Evolutionary conservation across 2,888 invertebrate species (phyloP).

Genomic region (Maniola hyperantus): DNA sequence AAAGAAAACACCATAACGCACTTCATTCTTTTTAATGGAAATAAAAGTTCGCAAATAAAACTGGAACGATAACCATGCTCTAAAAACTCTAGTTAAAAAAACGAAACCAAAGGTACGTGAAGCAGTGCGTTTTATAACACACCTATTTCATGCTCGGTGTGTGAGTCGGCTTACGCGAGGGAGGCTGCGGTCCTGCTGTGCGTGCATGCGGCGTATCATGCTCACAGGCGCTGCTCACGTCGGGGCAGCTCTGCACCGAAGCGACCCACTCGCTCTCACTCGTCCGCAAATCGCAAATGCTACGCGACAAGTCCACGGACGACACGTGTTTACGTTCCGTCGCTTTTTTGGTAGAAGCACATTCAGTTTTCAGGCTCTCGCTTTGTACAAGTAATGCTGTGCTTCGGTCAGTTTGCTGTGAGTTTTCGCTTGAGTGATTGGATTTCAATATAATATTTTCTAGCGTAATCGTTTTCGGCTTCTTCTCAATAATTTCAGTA

Average conservation of each 20-base stretch:
- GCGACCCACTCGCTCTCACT: constrained; percentile 7
- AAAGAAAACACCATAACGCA: constrained; percentile 18
- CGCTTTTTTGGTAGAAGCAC: constrained; percentile 40
- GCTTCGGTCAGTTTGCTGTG: constrained; percentile 50
- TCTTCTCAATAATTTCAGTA: constrained; percentile 77
- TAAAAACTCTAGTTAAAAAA: constrained; percentile 38
- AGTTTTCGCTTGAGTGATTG: constrained; percentile 57
- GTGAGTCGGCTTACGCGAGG: constrained; percentile 64
- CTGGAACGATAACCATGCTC: constrained; percentile 23
- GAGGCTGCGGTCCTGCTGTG: constrained; percentile 7
- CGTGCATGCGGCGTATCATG: constrained; percentile 46
- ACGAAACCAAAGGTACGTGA: constrained; percentile 34
- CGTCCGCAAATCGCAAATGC: background rate
- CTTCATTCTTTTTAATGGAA: constrained; percentile 8
- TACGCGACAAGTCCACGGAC: constrained; percentile 39
- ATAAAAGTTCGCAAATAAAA: constrained; percentile 22
- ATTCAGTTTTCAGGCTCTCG: constrained; percentile 52
- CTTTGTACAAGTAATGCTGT: constrained; percentile 54
- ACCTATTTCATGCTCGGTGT: constrained; percentile 75
- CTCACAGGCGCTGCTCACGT: constrained; percentile 39
- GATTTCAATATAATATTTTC: constrained; percentile 69
- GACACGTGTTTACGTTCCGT: constrained; percentile 44
- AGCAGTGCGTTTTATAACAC: constrained; percentile 67
- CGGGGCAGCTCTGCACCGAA: constrained; percentile 57
- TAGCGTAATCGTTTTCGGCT: constrained; percentile 74